Evolutionary conservation across 2,113 vertebrate species (phyloP).

Genomic region (Benitochromis conjunctus): DNA sequence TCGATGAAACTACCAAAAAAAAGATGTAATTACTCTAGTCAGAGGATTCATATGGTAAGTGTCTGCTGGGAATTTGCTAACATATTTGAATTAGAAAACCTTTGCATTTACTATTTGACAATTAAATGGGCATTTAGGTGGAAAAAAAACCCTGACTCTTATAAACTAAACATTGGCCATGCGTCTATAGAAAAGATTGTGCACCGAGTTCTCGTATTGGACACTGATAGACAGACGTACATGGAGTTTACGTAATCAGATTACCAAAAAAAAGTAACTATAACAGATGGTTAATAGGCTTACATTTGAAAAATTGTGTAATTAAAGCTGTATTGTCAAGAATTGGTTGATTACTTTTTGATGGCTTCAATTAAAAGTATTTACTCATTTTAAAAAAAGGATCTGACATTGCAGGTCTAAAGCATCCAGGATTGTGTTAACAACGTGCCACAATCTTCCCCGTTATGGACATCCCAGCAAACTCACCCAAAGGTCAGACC

Average conservation of each 20-base stretch:
- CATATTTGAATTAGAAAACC: neutral
- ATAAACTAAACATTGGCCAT: neutral
- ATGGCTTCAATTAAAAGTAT: neutral
- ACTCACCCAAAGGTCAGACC: neutral
- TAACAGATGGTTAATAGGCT: neutral
- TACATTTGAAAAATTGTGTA: neutral
- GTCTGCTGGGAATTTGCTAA: neutral
- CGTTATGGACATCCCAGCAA: neutral
- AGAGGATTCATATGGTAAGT: neutral
- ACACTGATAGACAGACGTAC: neutral
- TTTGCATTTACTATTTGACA: neutral
- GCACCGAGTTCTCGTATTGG: neutral
- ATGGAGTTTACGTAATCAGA: neutral
- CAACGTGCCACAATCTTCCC: neutral
- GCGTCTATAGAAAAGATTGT: neutral
- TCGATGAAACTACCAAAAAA: neutral
- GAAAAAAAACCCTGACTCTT: accelerated
- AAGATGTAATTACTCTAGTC: neutral
- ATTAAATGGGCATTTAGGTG: neutral
- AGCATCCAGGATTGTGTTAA: neutral
- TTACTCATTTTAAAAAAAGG: neutral
- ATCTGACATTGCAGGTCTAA: neutral
- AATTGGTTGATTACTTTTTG: neutral
- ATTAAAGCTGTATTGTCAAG: neutral
- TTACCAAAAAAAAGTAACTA: neutral